phyloP scores from a whole-genome alignment of 2,113 vertebrate species.

The Catharus fuscescens region DNA sequence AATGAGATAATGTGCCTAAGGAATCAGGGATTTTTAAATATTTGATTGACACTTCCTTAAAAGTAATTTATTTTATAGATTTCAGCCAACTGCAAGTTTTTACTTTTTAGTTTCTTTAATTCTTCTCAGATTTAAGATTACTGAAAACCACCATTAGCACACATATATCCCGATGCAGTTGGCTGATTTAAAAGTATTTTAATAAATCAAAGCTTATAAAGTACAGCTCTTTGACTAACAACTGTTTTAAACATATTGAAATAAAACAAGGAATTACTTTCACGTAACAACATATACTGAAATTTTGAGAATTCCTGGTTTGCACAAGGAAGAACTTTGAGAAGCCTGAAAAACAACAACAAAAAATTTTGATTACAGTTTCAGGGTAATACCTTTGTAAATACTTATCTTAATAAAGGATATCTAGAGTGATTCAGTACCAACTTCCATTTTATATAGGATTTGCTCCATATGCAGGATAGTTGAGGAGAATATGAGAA shows the following conservation, averaged over 20 bases:
- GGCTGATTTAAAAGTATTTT: neutral
- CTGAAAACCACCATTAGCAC: neutral
- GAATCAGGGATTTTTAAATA: slow-evolving; percentile 18
- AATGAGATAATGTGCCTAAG: neutral
- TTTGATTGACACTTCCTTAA: neutral
- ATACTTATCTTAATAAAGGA: neutral
- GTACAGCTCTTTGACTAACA: neutral
- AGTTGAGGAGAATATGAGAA: neutral
- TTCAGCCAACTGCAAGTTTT: neutral
- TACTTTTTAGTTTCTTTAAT: neutral
- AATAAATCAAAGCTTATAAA: neutral
- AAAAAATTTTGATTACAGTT: neutral
- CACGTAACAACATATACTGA: neutral
- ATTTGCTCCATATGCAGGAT: neutral
- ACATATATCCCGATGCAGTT: neutral
- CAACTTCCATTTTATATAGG: neutral
- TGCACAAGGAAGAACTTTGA: neutral
- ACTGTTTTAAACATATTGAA: neutral
- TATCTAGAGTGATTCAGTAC: neutral
- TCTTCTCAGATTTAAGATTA: neutral
- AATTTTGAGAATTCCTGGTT: neutral
- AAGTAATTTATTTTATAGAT: slow-evolving; percentile 22
- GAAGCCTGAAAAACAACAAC: neutral
- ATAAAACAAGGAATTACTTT: neutral
- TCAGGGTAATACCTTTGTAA: neutral